Evolutionary conservation across 35 echinoderm and acorn worm species (phyloP).

Genomic region (Lytechinus variegatus): DNA sequence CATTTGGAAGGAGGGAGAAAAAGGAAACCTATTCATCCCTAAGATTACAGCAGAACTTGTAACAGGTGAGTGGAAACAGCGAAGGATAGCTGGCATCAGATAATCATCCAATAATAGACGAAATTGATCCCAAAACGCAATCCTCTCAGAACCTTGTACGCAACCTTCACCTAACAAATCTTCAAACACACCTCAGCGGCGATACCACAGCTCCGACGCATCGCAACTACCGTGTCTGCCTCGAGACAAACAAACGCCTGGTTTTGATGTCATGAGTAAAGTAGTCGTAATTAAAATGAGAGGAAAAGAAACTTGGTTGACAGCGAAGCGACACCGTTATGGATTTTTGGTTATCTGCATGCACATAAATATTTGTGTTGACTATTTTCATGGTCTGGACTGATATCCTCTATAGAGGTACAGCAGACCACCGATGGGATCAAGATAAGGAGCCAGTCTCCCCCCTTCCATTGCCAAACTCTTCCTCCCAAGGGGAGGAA

Average conservation of each 20-base stretch:
- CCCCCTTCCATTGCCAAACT: constrained; percentile 19
- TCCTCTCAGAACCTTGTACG: background rate
- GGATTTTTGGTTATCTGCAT: constrained; percentile 13
- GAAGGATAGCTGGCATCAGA: background rate
- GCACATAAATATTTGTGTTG: constrained; percentile 25
- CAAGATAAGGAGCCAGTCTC: constrained; percentile 20
- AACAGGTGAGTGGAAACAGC: background rate
- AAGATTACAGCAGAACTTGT: background rate
- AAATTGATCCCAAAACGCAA: background rate
- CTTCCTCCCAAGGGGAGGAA: constrained; percentile 38
- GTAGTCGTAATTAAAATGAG: background rate
- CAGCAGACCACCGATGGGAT: background rate
- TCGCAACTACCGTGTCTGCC: background rate
- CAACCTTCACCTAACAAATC: background rate
- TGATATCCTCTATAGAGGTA: background rate
- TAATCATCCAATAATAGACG: background rate
- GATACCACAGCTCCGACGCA: background rate
- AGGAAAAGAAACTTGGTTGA: constrained; percentile 22
- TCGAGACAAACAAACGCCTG: background rate
- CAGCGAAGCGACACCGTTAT: background rate
- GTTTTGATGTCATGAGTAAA: background rate
- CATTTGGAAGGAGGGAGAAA: background rate
- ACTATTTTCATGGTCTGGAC: constrained; percentile 24
- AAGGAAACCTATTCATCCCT: background rate
- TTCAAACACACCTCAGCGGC: background rate